Percentiles rank a stretch among this genome's conserved stretches.
phyloP scores from a whole-genome alignment of 2,797 vertebrate species.

The Pempheris klunzingeri region DNA sequence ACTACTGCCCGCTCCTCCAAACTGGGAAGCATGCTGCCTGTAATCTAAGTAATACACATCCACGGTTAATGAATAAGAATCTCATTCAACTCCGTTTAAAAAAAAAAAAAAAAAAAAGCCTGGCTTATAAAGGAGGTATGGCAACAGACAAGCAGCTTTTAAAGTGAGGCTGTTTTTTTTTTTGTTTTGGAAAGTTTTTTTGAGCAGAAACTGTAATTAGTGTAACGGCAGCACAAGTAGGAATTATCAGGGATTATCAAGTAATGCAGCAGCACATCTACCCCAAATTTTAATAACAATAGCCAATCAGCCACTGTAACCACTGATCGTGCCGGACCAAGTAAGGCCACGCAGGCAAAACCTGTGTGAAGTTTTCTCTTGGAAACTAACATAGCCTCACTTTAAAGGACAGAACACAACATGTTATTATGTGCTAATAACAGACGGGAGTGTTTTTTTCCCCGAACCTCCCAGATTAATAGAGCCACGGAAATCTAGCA shows the following conservation, averaged over 20 bases:
- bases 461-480: not conserved
- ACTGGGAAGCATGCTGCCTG: too few species aligned
- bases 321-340: not conserved
- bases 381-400: not conserved
- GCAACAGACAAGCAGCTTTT: not conserved
- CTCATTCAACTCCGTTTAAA: too few species aligned
- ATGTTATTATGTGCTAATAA: not conserved
- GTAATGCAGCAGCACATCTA: too few species aligned
- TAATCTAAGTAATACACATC: too few species aligned
- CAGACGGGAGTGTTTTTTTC: not conserved
- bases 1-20: too few species aligned
- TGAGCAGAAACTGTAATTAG: too few species aligned
- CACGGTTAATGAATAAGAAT: too few species aligned
- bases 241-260: not conserved
- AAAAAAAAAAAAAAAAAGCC: too few species aligned
- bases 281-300: not conserved
- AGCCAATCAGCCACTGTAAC: not conserved
- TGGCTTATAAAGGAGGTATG: not conserved
- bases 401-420: not conserved
- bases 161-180: slow-evolving; percentile 2
- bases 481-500: not conserved
- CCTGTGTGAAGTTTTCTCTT: not conserved
- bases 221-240: not conserved
- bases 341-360: not conserved
- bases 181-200: too few species aligned